Evolutionary conservation across 2,888 invertebrate genomes (phyloP).

Genomic region (Arrhopalites spinosus): DNA sequence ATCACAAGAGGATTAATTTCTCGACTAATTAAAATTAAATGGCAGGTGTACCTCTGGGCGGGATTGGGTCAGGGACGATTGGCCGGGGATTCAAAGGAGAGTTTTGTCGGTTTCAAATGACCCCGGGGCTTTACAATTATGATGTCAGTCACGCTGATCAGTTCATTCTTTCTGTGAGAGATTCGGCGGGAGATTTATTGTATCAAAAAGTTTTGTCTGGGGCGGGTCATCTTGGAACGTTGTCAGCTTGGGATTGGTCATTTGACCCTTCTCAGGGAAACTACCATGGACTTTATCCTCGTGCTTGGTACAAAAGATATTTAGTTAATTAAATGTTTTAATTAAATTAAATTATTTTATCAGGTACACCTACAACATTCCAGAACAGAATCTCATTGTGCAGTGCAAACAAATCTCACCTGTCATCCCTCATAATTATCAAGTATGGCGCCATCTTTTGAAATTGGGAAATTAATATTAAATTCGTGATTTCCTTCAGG

Average conservation of each 20-base stretch:
- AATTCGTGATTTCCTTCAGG: conserved; percentile 90
- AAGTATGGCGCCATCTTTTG: conserved; percentile 63
- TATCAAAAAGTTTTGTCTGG: conserved; percentile 80
- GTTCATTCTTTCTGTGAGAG: conserved; percentile 82
- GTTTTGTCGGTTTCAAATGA: conserved; percentile 87
- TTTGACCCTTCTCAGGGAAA: conserved; percentile 70
- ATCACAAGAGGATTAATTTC: too few relatives aligned
- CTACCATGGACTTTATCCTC: conserved; percentile 86
- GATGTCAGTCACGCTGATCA: conserved; percentile 74
- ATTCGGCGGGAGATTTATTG: conserved; percentile 65
- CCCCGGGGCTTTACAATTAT: conserved; percentile 87
- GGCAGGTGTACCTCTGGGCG: conserved; percentile 79
- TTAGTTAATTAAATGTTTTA: too few relatives aligned
- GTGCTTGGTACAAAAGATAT: conserved; percentile 85
- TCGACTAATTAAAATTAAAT: too few relatives aligned
- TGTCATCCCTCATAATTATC: conserved; percentile 90
- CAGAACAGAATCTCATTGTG: conserved; percentile 76
- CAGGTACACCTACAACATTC: conserved; percentile 73
- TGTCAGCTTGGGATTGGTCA: conserved; percentile 71
- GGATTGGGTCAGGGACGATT: conserved; percentile 81
- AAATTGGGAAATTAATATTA: conserved; percentile 70
- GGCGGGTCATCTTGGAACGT: conserved; percentile 64
- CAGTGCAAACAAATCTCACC: conserved; percentile 89
- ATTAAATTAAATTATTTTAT: background rate
- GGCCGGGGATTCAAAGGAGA: conserved; percentile 91